Base-by-base conservation (phyloP, 2,888 invertebrate genomes). In the Ormyrus rosae region DNA sequence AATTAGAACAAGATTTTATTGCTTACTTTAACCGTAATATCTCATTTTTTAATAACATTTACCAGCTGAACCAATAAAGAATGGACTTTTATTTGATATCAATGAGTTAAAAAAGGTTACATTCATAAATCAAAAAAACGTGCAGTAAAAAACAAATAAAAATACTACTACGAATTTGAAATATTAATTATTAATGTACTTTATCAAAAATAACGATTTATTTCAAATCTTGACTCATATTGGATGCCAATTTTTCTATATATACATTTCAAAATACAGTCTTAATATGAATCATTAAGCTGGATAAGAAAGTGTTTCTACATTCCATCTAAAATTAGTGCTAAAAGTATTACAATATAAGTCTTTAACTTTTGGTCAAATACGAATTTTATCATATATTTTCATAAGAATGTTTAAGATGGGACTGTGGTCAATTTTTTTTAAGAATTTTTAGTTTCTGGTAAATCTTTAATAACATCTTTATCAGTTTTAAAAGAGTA, bases 31-130 rank as follows among this genome's bases (percentile, higher is more conserved):
- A 61, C 55, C 45, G 72, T 72, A 68, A 72, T 68, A 6, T 58
- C 65, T 65, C 51, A 64, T 48, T 76, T 65, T 82, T 71, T 68
- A 82, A 56, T 77, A 78, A 46, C 34, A 53, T 72, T 70, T 65
- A 71, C 34, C 69, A 72, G 76, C 69, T 78, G 58, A 63, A 63
- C 48, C 10, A 81, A 78, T 75, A 63, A 69, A 67, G 81, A 80
- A 83, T 83, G 75, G 81, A 83, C 81, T 78, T 80, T 80, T 58
- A 67, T 77, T 71, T 81, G 80, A 82, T 82, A 82, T 78, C 65
- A 65, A 74, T 75, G 65, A 75, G 76, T 61, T 71, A 71, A 80
- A 80, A 63, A 67, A 79, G 70, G 48, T 78, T 69, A 51, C 55
- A 45, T 64, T 70, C 48, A 75, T 75, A 6, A 80, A 63, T 80